Evolutionary conservation across 2,797 vertebrate species (phyloP), one percentile per base, ranked within the genome.

Genomic region (Eleutherodactylus coqui): DNA sequence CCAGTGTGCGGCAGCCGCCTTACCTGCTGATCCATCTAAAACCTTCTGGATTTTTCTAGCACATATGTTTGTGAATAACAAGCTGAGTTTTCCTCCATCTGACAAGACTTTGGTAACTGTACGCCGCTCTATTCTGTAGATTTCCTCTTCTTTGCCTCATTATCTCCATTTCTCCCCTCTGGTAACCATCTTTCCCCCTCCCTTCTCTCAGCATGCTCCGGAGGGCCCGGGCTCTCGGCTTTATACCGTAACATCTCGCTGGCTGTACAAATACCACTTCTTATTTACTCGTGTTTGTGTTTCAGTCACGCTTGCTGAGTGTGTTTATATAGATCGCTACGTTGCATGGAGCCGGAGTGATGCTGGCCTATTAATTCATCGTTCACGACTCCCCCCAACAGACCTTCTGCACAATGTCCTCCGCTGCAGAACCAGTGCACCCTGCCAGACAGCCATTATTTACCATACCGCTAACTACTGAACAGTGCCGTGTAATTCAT

Each of bases 251-350:
- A 75, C 84, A 49, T 62, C 53, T 64, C 55, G 29, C 78, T 13
- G 29, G 67, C 73, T 75, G 77, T 75, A 81, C 84, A 86, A 81
- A 86, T 75, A 86, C 2, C 84, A 80, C 84, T 75, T 81, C 78
- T 32, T 81, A 86, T 86, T 80, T 86, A 86, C 78, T 73, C 51
- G 27, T 85, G 78, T 75, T 81, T 81, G 67, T 64, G 55, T 81
- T 79, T 29, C 69, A 53, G 29, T 81, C 69, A 21, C 45, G 24
- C 27, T 72, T 41, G n/a, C 76, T 38, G 51, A 29, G 53, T 86
- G 60, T 86, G 64, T 73, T 85, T 73, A 75, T 64, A 75, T 34
- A 75, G 69, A 86, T 86, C 78, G 55, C 81, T 75, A 75, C 14
- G 51, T 43, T n/a, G 17, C 36, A 21, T 47, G 9, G 13, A 85